Base-by-base conservation (phyloP, 1,140 invertebrate genomes). In the Theocolax elegans region DNA sequence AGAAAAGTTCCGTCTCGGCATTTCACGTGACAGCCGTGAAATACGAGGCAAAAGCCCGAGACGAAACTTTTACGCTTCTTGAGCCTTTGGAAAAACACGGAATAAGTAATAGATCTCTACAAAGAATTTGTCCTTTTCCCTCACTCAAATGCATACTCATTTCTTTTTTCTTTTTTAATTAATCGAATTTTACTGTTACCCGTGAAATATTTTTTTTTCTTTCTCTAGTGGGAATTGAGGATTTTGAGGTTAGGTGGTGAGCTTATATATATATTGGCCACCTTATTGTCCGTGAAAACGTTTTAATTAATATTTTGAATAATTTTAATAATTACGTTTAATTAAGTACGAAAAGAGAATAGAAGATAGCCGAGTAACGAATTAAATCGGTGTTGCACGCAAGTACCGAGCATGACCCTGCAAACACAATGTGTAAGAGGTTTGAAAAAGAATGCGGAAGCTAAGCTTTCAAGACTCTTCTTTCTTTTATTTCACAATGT, bases 361-460 rank as follows among this genome's bases (percentile, higher is more conserved):
- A 42, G 21, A 54, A 54, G 44, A 42, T 23, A 27, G 48, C 10
- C 23, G 63, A 66, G 15, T 42, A 53, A 53, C 7, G 21, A 25
- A 53, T 27, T 23, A 44, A 44, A 19, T 58, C 53, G 27, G 2
- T 58, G 17, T 40, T 58, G 13, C 53, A 46, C 27, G 23, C 19
- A 23, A 21, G 53, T 19, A 67, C 19, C 48, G 51, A 31, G 64
- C 44, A n/a, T 56, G 17, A 56, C 31, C n/a, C 21, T 59, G 10
- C 23, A 17, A 15, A 23, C 35, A 23, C 13, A 46, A n/a, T n/a
- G n/a, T n/a, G n/a, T n/a, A n/a, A n/a, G 19, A 38, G 40, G 53
- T 67, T n/a, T 44, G 10, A 66, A 58, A 38, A 48, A 25, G 51
- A 67, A 67, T 25, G 53, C 65, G 65, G 65, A 67, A 67, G 53